phyloP scores from a whole-genome alignment of 2,113 vertebrate genomes.

The Archilochus colubris region DNA sequence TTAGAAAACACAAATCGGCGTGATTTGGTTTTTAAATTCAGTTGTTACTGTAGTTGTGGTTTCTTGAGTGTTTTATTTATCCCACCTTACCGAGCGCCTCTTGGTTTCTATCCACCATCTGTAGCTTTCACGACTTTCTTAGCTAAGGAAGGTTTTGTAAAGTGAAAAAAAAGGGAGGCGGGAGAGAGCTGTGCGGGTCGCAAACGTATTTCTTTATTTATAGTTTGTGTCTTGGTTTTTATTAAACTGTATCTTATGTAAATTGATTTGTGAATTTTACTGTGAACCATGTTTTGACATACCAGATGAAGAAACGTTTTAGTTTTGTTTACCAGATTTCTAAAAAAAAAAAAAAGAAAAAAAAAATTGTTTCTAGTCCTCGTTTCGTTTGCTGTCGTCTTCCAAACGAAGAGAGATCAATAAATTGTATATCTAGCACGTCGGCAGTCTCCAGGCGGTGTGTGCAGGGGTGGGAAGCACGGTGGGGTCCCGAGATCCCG shows the following conservation, averaged over 20 bases:
- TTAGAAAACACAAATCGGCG: not conserved
- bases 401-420: conserved; percentile 43
- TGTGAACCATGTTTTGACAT: conserved; percentile 85
- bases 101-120: conserved; percentile 78
- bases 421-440: conserved; percentile 74
- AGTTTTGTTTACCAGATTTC: conserved; percentile 69
- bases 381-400: conserved; percentile 6
- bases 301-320: conserved; percentile 75
- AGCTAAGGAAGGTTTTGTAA: conserved; percentile 29
- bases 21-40: conserved; percentile 18
- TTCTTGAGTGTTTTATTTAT: conserved; percentile 34
- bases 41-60: conserved; percentile 51
- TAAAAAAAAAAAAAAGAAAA: not conserved
- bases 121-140: conserved; percentile 62
- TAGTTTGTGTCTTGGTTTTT: conserved; percentile 77
- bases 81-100: conserved; percentile 61
- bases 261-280: conserved; percentile 81
- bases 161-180: conserved; percentile 64
- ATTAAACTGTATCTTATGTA: conserved; percentile 84
- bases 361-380: not conserved
- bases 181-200: conserved; percentile 83
- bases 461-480: not conserved
- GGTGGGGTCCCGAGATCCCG: too few relatives aligned
- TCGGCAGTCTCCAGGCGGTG: conserved; percentile 47
- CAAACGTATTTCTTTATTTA: conserved; percentile 91